Conservation (phyloP, 64 coral and sea anemone species). For the Pocillopora damicornis region DNA sequence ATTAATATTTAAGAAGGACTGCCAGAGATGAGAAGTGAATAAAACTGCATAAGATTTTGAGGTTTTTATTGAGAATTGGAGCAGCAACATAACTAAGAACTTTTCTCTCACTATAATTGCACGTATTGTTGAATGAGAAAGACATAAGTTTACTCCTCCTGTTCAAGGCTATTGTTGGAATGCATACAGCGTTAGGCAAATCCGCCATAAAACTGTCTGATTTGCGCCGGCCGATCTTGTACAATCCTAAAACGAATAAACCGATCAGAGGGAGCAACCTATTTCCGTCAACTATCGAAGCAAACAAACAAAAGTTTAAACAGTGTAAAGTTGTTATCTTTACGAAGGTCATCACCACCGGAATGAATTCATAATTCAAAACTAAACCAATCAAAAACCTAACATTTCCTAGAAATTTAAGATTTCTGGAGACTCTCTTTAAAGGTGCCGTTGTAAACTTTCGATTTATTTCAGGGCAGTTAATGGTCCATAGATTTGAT, state of each 20-base stretch:
- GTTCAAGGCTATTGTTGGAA: background rate
- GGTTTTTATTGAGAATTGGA: too few species aligned
- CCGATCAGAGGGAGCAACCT: background rate
- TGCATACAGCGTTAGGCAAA: background rate
- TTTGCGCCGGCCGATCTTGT: constrained; percentile 12
- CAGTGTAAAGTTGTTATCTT: constrained; percentile 30
- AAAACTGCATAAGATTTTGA: too few species aligned
- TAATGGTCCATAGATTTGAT: constrained; percentile 9
- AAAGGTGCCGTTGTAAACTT: constrained; percentile 10
- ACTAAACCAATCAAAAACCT: background rate
- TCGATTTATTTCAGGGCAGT: background rate
- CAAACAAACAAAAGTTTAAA: constrained; percentile 39
- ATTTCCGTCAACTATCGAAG: constrained; percentile 24
- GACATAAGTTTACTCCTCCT: background rate
- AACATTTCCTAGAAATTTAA: background rate
- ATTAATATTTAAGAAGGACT: background rate
- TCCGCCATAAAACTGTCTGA: background rate
- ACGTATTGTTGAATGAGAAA: background rate
- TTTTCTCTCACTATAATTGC: background rate
- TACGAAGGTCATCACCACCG: background rate
- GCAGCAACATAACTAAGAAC: background rate
- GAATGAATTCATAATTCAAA: background rate
- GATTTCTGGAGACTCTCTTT: background rate
- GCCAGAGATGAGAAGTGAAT: too few species aligned
- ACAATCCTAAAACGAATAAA: constrained; percentile 11